Evolutionary conservation across 2,113 vertebrate genomes (phyloP).

Genomic region (Ophiodon elongatus): DNA sequence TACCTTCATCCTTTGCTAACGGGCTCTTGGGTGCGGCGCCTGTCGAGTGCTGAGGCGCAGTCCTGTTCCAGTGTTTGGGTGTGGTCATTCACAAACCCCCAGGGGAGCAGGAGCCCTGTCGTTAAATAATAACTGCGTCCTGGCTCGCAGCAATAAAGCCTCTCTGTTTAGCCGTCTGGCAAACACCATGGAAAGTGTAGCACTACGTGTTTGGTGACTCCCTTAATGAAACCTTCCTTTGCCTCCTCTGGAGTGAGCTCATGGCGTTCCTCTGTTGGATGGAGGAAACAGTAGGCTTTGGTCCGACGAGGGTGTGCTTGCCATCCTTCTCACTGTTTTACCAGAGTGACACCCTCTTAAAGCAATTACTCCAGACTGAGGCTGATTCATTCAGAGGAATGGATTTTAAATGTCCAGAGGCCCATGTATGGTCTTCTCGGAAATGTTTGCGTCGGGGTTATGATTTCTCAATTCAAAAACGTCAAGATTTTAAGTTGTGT

Average conservation of each 20-base stretch:
- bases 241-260: conserved; percentile 76
- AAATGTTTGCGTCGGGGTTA: conserved; percentile 54
- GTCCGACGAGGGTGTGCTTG: conserved; percentile 68
- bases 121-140: conserved; percentile 75
- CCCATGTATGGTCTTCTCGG: conserved; percentile 48
- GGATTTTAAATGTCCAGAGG: conserved; percentile 45
- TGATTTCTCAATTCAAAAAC: conserved; percentile 44
- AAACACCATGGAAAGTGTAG: conserved; percentile 77
- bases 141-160: conserved; percentile 76
- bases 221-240: conserved; percentile 74
- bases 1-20: conserved; percentile 39
- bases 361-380: conserved; percentile 72
- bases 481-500: conserved; percentile 21
- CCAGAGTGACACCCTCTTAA: conserved; percentile 71
- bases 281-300: conserved; percentile 69
- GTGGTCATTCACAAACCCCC: conserved; percentile 51
- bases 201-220: conserved; percentile 77
- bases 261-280: conserved; percentile 66
- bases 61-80: conserved; percentile 73
- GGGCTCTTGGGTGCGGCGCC: conserved; percentile 52
- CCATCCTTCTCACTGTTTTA: conserved; percentile 72
- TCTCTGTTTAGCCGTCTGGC: conserved; percentile 82
- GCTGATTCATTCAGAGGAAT: conserved; percentile 70
- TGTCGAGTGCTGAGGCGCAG: conserved; percentile 52
- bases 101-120: conserved; percentile 65